Evolutionary conservation across 2,113 vertebrate genomes (phyloP), one percentile per base, ranked within the genome.

Genomic region (Psittacara wagleri): DNA sequence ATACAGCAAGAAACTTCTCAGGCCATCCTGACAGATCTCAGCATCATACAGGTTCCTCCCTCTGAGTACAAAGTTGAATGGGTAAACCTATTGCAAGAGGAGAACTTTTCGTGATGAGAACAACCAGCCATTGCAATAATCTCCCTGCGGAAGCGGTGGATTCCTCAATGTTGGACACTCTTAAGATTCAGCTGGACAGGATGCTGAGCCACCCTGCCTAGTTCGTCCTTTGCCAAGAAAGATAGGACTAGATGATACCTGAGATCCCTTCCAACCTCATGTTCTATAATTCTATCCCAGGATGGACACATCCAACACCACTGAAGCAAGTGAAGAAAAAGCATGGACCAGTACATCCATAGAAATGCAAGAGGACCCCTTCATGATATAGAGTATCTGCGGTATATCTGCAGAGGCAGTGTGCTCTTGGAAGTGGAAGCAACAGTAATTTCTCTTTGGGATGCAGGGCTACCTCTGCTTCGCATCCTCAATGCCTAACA

Each of bases 321-420:
- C 27, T 0, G 1, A 48, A 54, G 28, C 49, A 44, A 79, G 19
- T 5, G 28, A 86, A 90, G 37, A 17, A 72, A 80, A 90, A 86
- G 16, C 13, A 39, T 7, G 24, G 51, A 62, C 22, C 66, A 23
- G 14, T 4, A 41, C 41, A 31, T 17, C 7, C 6, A 9, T 0
- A 59, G 41, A 63, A 72, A 76, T 0, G 2, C 28, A 37, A n/a
- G 43, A 76, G 33, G 33, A 67, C 13, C 76, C 31, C 18, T 11
- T 73, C 39, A 37, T 15, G 18, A 55, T 2, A 67, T 8, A n/a
- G 28, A 59, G 2, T 13, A 44, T 8, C 75, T 28, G 29, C 24
- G 44, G 35, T 18, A 0, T 16, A 41, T 10, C 66, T 78, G 49
- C 69, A 61, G 68, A 82, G 22, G 39, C 19, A 82, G 22, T 12